Evolutionary conservation across 2,888 invertebrate genomes (phyloP).

Genomic region (Pachliopta kotzebuea): DNA sequence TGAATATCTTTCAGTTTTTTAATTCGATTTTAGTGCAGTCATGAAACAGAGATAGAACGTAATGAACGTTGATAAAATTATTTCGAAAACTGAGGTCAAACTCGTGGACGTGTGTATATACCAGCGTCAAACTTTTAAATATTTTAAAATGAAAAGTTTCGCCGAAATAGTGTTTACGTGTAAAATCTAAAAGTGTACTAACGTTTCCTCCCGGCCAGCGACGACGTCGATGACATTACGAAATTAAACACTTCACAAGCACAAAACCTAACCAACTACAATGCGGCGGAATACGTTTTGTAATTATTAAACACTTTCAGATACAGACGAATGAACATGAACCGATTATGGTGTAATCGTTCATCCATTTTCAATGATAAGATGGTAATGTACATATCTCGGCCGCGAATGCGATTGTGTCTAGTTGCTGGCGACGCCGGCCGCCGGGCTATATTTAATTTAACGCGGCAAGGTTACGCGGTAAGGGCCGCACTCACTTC

Average conservation of each 20-base stretch:
- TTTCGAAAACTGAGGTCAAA: not conserved
- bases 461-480: slow-evolving; percentile 63
- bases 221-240: slow-evolving; percentile 69
- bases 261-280: slow-evolving; percentile 48
- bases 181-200: slow-evolving; percentile 57
- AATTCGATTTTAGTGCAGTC: not conserved
- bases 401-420: slow-evolving; percentile 39
- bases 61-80: not conserved
- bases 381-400: slow-evolving; percentile 49
- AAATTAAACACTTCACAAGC: slow-evolving; percentile 51
- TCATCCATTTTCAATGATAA: slow-evolving; percentile 77
- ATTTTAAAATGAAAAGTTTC: slow-evolving; percentile 6
- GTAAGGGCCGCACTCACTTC: slow-evolving; percentile 55
- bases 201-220: slow-evolving; percentile 65
- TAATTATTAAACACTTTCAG: slow-evolving; percentile 60
- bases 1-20: too few relatives aligned
- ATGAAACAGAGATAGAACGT: not conserved
- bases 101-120: slow-evolving; percentile 1
- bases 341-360: slow-evolving; percentile 66
- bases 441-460: slow-evolving; percentile 66
- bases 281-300: slow-evolving; percentile 57
- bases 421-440: slow-evolving; percentile 63
- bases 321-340: slow-evolving; percentile 51
- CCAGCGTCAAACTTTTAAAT: slow-evolving; percentile 9
- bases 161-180: slow-evolving; percentile 4